Conservation (phyloP, 2,888 invertebrate species). For the Parelbella ahira region DNA sequence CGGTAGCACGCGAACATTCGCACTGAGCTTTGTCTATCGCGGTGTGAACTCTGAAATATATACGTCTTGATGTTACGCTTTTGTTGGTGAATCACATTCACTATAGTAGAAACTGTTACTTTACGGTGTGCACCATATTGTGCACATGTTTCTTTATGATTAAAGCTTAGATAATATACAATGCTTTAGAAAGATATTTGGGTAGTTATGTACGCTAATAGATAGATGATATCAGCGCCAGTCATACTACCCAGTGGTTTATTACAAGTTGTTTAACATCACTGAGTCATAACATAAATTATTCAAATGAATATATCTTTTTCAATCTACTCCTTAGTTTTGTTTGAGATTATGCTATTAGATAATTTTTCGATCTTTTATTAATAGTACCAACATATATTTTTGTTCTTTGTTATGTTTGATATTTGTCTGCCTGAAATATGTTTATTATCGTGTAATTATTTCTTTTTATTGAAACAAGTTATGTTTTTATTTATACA, state of each 20-base stretch:
- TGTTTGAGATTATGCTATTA: constrained; percentile 65
- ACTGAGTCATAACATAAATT: constrained; percentile 5
- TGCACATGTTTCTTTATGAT: background rate
- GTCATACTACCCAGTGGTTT: constrained; percentile 20
- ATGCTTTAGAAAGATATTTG: background rate
- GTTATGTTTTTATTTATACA: constrained; percentile 70
- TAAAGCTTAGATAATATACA: constrained; percentile 1
- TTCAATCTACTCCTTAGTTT: constrained; percentile 19
- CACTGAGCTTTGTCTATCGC: constrained; percentile 39
- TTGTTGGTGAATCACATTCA: constrained; percentile 1
- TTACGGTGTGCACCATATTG: background rate
- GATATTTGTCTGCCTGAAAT: constrained; percentile 58
- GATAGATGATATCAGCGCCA: constrained; percentile 17
- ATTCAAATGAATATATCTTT: constrained; percentile 2
- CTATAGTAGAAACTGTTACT: background rate
- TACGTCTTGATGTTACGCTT: constrained; percentile 6
- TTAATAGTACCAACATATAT: constrained; percentile 41
- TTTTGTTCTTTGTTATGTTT: constrained; percentile 76
- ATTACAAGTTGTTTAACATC: constrained; percentile 5
- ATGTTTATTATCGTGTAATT: constrained; percentile 61
- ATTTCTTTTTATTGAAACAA: constrained; percentile 56
- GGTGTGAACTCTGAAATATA: background rate
- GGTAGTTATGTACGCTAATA: background rate
- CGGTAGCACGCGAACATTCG: constrained; percentile 42
- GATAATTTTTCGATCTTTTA: constrained; percentile 42